Base-by-base conservation (phyloP, 1,140 invertebrate species). In the Diabrotica virgifera region DNA sequence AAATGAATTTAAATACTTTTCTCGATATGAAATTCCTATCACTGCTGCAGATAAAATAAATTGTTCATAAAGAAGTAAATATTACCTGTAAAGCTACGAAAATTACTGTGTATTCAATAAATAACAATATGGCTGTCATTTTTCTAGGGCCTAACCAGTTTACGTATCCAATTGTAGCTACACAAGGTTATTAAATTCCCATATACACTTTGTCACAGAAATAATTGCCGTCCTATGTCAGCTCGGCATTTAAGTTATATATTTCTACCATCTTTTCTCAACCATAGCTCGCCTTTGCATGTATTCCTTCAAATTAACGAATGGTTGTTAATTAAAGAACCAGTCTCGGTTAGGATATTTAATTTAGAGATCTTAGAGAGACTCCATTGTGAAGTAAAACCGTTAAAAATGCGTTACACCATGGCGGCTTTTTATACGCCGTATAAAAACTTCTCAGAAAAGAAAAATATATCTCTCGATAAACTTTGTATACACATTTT, bases 321-420 rank as follows among this genome's bases (percentile, higher is more conserved):
- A 64, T 61, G 63, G 56, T 64, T 65, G 69, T 68, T 71, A 71
- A 71, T 71, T 71, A 71, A 68, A 68, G 64, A 71, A 71, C 69
- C 69, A 68, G 69, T 71, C 66, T 66, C 63, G 57, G 51, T 11
- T 46, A 36, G 56, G 65, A 62, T 71, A 71, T 71, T 71, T 70
- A 65, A 59, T 70, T 67, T 68, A 66, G 64, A 65, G 64, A 64
- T 64, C 60, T 67, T 52, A 58, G 65, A 58, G 65, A 63, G 63
- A 54, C 65, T 57, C 63, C 60, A 62, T 62, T 55, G 60, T 62
- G 7, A 62, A 53, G 51, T 62, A 37, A 62, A 54, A 62, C 52
- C 52, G 52, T 62, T 58, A 62, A 62, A 62, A 52, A 54, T 54
- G 40, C 38, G 53, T 54, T 54, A 54, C 60, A 62, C 52, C 38